phyloP scores from a whole-genome alignment of 1,140 invertebrate genomes.

The Neodiprion lecontei region DNA sequence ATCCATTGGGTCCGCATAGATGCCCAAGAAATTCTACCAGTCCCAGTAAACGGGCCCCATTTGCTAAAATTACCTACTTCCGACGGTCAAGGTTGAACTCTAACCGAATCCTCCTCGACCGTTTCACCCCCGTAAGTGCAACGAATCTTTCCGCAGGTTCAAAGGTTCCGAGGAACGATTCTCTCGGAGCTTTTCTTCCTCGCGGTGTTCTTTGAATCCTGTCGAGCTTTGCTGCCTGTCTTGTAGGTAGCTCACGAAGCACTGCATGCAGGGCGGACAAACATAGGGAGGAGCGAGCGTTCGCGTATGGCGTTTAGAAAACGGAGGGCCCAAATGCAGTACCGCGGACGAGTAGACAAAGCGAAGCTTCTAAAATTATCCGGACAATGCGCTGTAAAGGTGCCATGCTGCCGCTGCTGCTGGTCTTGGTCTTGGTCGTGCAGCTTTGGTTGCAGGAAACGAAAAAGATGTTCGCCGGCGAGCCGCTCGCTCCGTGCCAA shows the following conservation, averaged over 20 bases:
- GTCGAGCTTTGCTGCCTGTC: not conserved
- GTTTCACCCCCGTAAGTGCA: no score
- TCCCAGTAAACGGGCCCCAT: no score
- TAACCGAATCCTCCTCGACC: no score
- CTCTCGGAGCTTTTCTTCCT: not conserved
- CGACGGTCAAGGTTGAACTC: no score
- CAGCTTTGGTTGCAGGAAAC: not conserved
- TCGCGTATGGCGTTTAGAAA: conserved; percentile 4
- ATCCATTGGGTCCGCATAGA: no score
- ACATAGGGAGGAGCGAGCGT: not conserved
- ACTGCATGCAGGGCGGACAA: not conserved
- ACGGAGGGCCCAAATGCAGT: not conserved
- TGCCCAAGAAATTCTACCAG: no score
- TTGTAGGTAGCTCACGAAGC: not conserved
- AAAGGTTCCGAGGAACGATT: no score
- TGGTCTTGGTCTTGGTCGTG: not conserved
- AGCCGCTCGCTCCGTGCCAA: not conserved
- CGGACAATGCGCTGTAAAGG: not conserved
- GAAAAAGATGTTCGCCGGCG: not conserved
- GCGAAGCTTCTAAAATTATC: not conserved
- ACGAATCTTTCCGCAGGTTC: no score
- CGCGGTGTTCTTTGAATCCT: conserved; percentile 3
- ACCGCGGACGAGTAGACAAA: not conserved
- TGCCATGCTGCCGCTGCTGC: not conserved
- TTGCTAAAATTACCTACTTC: no score